Base-by-base conservation (phyloP, 2,797 vertebrate species). In the Alauda arvensis region DNA sequence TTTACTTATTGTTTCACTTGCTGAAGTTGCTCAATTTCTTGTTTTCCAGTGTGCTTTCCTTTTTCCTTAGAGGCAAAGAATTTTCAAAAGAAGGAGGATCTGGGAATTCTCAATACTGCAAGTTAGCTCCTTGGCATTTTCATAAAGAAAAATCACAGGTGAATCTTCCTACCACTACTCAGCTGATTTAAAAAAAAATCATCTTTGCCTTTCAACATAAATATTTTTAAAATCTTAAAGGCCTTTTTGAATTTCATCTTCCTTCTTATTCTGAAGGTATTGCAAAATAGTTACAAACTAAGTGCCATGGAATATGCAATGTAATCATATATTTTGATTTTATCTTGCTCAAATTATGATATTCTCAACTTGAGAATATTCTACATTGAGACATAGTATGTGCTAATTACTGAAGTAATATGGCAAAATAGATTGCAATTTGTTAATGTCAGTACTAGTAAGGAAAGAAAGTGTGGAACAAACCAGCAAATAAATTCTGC, bases 1-100 rank as follows among this genome's bases (percentile, higher is more conserved):
- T 68, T 83, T 85, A 68, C 19, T 53, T 61, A 71, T 0, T 34
- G 31, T 60, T 90, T 59, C 42, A 60, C n/a, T 43, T 77, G 26
- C 45, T 83, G 34, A 57, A 60, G 10, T 42, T 87, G 57, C 33
- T 79, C 26, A 42, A 45, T 83, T 88, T 92, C 82, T 91, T 91
- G 49, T 91, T 91, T 96, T 96, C 75, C 92, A 96, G 88, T 37
- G n/a, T 87, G 76, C 14, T 91, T 87, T 84, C 86, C 55, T 67
- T 75, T 62, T 88, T 86, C 70, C 80, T 90, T 43, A 62, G 48
- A 78, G 29, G 63, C 26, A 42, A 83, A 34, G 16, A 53, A 62
- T 62, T 88, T 66, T 52, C 48, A 53, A 60, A 89, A 91, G 21
- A 62, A 89, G 14, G 42, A 71, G 12, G 5, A 43, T 56, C 68